Conservation (phyloP, 35 echinoderm and acorn worm genomes). For the Lytechinus variegatus region DNA sequence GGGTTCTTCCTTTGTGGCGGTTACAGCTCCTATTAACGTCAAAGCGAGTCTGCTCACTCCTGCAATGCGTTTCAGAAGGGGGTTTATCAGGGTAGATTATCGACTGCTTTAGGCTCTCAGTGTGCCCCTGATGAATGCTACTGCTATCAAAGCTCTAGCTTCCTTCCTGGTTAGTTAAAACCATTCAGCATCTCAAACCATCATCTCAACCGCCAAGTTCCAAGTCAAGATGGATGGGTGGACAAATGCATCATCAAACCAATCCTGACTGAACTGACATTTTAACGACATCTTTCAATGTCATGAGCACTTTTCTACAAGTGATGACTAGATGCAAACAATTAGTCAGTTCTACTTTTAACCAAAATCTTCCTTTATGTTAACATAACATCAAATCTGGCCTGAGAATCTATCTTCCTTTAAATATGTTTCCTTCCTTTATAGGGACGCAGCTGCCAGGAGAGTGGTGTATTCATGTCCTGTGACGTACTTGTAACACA, state of each 20-base stretch:
- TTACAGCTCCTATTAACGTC: neutral
- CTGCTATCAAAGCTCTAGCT: neutral
- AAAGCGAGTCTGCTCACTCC: neutral
- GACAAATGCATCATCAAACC: neutral
- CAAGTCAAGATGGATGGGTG: neutral
- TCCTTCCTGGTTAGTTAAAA: neutral
- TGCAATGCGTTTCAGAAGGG: neutral
- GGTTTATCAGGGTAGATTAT: neutral
- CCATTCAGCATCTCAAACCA: neutral
- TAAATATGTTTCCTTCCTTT: neutral
- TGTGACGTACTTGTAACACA: neutral
- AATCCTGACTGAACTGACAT: neutral
- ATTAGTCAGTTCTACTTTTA: conserved; percentile 12
- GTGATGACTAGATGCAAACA: neutral
- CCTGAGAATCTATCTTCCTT: neutral
- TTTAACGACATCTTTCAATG: neutral
- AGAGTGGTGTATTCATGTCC: neutral
- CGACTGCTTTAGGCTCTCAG: neutral
- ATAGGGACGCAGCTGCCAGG: neutral
- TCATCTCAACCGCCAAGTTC: neutral
- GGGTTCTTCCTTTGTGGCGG: neutral
- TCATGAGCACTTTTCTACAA: neutral
- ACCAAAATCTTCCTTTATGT: neutral
- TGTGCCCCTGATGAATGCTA: neutral
- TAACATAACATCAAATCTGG: neutral